Evolutionary conservation across 2,888 invertebrate genomes (phyloP), one percentile per base, ranked within the genome.

Genomic region (Troides oblongomaculatus): DNA sequence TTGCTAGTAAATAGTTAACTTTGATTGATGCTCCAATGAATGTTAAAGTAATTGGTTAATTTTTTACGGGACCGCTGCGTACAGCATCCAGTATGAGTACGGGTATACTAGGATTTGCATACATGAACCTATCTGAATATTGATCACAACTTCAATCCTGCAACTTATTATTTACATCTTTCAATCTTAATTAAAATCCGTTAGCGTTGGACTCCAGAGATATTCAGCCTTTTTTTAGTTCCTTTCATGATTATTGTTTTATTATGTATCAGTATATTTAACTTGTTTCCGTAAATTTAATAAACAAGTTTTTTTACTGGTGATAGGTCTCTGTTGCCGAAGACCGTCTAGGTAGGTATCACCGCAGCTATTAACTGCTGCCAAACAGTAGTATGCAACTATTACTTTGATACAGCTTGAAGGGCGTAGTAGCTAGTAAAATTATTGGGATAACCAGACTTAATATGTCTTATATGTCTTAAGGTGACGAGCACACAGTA

Each of bases 181-280:
- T 81, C 79, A 79, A 85, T 85, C 83, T 84, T 83, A 86, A 86
- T 85, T 82, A 85, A 83, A 84, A 85, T 84, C 82, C 83, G 17
- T 64, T 36, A 64, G 36, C 50, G 53, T 10, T 14, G 30, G 7
- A 36, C 14, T 36, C 56, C 36, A 64, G 64, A 21, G 64, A 56
- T 39, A 30, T 6, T 14, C 56, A 21, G 36, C 53, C 56, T 36
- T 53, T 53, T n/a, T 12, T 14, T 3, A 43, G 18, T 18, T 53
- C 2, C n/a, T n/a, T n/a, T 53, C n/a, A 1, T 18, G 0, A n/a
- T 7, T 53, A 7, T 53, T 4, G 18, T 53, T 18, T 53, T 1
- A n/a, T 53, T n/a, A 8, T 53, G 5, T 50, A n/a, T n/a, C n/a
- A n/a, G 18, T 53, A 53, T n/a, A 7, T 53, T 53, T 30, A 5